A percentile compares a stretch with the other conserved stretches of the same genome.
phyloP scores from a whole-genome alignment of 1,140 invertebrate genomes.

The Manduca sexta region DNA sequence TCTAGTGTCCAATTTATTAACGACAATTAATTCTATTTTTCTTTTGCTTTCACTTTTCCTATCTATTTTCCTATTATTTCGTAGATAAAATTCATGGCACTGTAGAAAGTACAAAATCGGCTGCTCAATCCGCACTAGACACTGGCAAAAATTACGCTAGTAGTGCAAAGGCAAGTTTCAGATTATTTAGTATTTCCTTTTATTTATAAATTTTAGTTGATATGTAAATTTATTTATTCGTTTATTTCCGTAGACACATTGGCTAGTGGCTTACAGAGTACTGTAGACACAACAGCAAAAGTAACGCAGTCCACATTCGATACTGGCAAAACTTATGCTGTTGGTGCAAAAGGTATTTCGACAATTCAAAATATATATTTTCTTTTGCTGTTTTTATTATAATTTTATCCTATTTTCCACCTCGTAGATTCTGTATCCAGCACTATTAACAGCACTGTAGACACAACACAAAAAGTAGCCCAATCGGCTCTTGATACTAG shows the following conservation, averaged over 20 bases:
- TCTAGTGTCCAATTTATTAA: no score
- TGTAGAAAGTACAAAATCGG: slow-evolving; percentile 36
- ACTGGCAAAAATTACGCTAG: slow-evolving; percentile 36
- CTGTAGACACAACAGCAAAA: slow-evolving; percentile 30
- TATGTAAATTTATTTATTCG: no score
- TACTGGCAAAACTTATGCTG: slow-evolving; percentile 35
- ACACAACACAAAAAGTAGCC: slow-evolving; percentile 41
- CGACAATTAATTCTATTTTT: no score
- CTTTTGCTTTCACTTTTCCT: not conserved
- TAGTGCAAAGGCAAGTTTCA: slow-evolving; percentile 38
- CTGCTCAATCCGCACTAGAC: slow-evolving; percentile 35
- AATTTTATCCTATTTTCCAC: slow-evolving; percentile 2
- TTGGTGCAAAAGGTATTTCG: slow-evolving; percentile 38
- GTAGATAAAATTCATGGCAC: slow-evolving; percentile 23
- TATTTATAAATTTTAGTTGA: not conserved
- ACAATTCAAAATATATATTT: not conserved
- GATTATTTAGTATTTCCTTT: not conserved
- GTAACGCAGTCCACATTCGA: slow-evolving; percentile 33
- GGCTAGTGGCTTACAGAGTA: slow-evolving; percentile 23
- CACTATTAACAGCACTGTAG: slow-evolving; percentile 33
- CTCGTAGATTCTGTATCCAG: slow-evolving; percentile 41
- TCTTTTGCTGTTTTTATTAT: not conserved
- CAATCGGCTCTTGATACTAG: slow-evolving; percentile 35
- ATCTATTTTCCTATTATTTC: not conserved
- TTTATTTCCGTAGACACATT: slow-evolving; percentile 2